Conservation (phyloP, 1,140 invertebrate genomes). For the Macrostomum lignano region DNA sequence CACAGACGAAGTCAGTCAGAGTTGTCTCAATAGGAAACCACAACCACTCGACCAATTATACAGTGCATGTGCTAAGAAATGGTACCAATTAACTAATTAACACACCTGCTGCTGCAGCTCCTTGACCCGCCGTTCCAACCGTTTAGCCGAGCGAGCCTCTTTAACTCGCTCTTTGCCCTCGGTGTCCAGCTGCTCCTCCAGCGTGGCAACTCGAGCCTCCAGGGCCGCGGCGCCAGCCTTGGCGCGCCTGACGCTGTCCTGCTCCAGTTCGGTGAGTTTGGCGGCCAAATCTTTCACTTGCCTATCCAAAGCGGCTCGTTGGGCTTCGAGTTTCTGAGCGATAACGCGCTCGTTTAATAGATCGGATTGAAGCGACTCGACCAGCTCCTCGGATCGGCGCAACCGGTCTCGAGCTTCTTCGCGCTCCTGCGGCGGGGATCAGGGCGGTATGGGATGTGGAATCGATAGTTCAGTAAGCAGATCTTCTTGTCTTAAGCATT, state of each 20-base stretch:
- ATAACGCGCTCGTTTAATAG: constrained; percentile 3
- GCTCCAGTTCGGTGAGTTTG: constrained; percentile 4
- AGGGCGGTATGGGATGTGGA: too few relatives aligned
- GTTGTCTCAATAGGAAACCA: too few relatives aligned
- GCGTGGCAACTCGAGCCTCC: background rate
- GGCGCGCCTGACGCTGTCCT: background rate
- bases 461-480: too few relatives aligned
- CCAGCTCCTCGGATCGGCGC: background rate
- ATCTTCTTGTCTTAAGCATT: too few relatives aligned
- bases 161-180: constrained; percentile 2
- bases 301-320: too few relatives aligned
- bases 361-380: constrained; percentile 5
- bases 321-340: too few relatives aligned
- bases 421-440: too few relatives aligned
- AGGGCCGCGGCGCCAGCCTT: constrained; percentile 3
- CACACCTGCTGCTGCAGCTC: background rate
- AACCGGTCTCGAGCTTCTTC: too few relatives aligned
- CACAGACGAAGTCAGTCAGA: too few relatives aligned
- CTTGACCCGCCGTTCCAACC: background rate
- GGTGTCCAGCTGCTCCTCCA: constrained; percentile 1
- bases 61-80: too few relatives aligned
- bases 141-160: background rate
- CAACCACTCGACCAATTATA: too few relatives aligned
- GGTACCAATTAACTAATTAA: too few relatives aligned
- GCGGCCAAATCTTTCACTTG: constrained; percentile 3